A percentile compares a stretch with the other conserved stretches of the same genome.
Evolutionary conservation across 2,888 invertebrate genomes (phyloP).

Genomic region (Muscina levida): DNA sequence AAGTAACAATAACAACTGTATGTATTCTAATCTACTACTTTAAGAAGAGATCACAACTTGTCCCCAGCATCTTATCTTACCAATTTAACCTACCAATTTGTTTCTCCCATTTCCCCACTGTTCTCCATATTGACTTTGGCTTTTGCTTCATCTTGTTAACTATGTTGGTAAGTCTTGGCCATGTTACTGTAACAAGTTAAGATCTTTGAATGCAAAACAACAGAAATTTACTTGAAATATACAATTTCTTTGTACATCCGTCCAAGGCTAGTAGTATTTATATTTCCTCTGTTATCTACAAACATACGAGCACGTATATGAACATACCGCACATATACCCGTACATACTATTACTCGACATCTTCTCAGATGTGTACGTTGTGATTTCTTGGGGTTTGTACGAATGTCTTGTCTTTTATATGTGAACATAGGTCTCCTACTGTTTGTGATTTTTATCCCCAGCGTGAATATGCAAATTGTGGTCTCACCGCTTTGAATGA

Average conservation of each 20-base stretch:
- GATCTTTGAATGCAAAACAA: constrained; percentile 10
- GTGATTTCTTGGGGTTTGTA: neutral
- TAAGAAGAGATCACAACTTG: too few species aligned
- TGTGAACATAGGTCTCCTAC: constrained; percentile 62
- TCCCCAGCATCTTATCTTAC: too few species aligned
- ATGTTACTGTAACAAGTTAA: constrained; percentile 28
- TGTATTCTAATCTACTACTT: too few species aligned
- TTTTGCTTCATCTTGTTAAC: neutral
- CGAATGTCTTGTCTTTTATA: constrained; percentile 57
- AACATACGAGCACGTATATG: neutral
- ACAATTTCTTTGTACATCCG: constrained; percentile 23
- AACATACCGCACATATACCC: too few species aligned
- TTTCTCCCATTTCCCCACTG: constrained; percentile 18
- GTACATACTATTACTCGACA: constrained; percentile 19
- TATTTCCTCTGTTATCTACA: neutral
- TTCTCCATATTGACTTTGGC: neutral
- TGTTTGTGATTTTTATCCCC: constrained; percentile 64
- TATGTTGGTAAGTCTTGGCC: constrained; percentile 6
- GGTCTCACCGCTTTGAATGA: constrained; percentile 40
- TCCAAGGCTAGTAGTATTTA: neutral
- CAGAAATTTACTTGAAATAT: constrained; percentile 22
- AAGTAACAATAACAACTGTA: too few species aligned
- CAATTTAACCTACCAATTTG: too few species aligned
- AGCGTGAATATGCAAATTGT: constrained; percentile 68
- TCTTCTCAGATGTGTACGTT: constrained; percentile 7